Base-by-base conservation (phyloP, 2,797 vertebrate species). In the Coccyzus lansbergi region DNA sequence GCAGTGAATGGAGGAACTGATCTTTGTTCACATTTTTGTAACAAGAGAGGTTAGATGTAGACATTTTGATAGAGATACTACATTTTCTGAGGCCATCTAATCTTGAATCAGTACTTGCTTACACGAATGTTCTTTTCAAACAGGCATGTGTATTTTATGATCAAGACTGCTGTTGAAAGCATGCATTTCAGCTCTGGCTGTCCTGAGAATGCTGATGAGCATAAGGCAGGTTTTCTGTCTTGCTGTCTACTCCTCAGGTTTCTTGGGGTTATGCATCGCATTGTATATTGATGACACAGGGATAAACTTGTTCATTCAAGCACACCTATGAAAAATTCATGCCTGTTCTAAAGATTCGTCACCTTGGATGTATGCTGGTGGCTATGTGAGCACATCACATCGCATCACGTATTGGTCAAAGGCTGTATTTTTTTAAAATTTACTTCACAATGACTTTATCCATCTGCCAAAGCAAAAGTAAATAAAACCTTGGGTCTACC, bases 221-320 rank as follows among this genome's bases (percentile, higher is more conserved):
- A 85, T 65, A 70, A 78, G 49, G 49, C 34, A 87, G 33, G 8
- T 84, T 95, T 95, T 33, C 58, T 68, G 69, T 58, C 64, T 70
- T 92, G 49, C 49, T 3, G 2, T 87, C 75, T 59, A 3, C 44
- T 71, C 15, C 49, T 82, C 31, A 15, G 51, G 25, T 86, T 96
- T 95, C 76, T 51, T 65, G 40, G 44, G 46, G 62, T 84, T 89
- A 4, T 81, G 79, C 83, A 68, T 93, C 64, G 44, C 34, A 46
- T 48, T 93, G 72, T 94, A 75, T 89, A 86, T 83, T 91, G 92
- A 94, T 95, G 93, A 81, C 79, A 87, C 48, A 33, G 55, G 75
- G 72, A 86, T 94, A 95, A 93, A 72, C 49, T 87, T 75, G 53
- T 83, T 96, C 64, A 22, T 80, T 92, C 67, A 71, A 77, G 74